A percentile compares a stretch with the other conserved stretches of the same genome.
Conservation (phyloP, 1,140 invertebrate species). For the Zaprionus inermis region DNA sequence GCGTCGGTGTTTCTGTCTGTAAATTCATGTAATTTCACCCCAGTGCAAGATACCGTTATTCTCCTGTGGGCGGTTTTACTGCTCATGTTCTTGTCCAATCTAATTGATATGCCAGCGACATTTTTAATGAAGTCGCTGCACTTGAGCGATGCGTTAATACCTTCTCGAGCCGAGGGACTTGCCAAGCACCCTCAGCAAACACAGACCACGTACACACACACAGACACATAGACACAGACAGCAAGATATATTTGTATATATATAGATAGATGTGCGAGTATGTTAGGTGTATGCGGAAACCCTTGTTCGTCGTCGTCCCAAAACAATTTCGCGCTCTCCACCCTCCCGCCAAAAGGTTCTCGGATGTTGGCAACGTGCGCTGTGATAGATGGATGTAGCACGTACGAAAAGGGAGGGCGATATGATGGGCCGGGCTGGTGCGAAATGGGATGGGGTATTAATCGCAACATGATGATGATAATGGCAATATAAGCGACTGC, state of each 20-base stretch:
- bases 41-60: constrained; percentile 2
- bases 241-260: neutral
- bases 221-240: neutral
- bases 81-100: constrained; percentile 13
- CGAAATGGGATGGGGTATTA: constrained; percentile 46
- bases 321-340: constrained; percentile 43
- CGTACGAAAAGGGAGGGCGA: constrained; percentile 32
- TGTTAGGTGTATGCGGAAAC: constrained; percentile 2
- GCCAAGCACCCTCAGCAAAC: neutral
- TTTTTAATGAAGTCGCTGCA: constrained; percentile 42
- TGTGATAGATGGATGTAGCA: constrained; percentile 49
- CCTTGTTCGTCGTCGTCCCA: constrained; percentile 33
- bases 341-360: neutral
- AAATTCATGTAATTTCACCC: constrained; percentile 7
- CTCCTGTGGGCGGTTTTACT: constrained; percentile 11
- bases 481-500: constrained; percentile 62
- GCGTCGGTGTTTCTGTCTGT: neutral
- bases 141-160: constrained; percentile 48
- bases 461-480: constrained; percentile 70
- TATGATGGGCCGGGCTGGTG: neutral
- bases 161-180: constrained; percentile 11
- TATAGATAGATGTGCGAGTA: neutral
- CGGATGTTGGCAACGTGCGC: constrained; percentile 30
- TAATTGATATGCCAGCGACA: constrained; percentile 34
- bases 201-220: no score